phyloP scores from a whole-genome alignment of 2,113 vertebrate species.

The Hyperopisus bebe region DNA sequence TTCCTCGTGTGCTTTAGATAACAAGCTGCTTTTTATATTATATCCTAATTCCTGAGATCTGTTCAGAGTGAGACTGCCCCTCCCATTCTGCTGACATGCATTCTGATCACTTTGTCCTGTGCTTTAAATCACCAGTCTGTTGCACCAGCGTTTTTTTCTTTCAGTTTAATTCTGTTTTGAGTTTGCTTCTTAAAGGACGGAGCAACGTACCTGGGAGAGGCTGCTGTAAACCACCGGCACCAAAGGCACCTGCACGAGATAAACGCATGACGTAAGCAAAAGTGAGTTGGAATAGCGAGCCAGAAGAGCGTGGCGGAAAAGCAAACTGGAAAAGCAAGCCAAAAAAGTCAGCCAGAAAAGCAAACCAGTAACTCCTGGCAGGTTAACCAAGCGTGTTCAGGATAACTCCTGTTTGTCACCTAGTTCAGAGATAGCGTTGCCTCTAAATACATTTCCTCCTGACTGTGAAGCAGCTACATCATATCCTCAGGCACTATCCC shows the following conservation, averaged over 20 bases:
- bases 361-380: neutral
- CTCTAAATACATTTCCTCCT: neutral
- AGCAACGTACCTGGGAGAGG: conserved; percentile 50
- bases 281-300: neutral
- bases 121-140: conserved; percentile 33
- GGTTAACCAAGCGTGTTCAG: neutral
- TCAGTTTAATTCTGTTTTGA: neutral
- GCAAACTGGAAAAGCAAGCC: neutral
- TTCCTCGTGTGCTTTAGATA: neutral
- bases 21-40: neutral
- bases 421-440: neutral
- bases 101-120: neutral
- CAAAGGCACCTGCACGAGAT: conserved; percentile 39
- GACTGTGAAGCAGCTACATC: neutral
- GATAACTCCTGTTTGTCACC: neutral
- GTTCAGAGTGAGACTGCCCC: neutral
- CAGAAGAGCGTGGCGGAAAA: too few species aligned
- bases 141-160: neutral
- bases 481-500: neutral
- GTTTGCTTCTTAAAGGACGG: neutral
- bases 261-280: neutral
- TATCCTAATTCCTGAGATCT: neutral
- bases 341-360: neutral
- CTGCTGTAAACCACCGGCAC: conserved; percentile 52
- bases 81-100: conserved; percentile 21